Evolutionary conservation across 2,113 vertebrate genomes (phyloP).

Genomic region (Sardina pilchardus): DNA sequence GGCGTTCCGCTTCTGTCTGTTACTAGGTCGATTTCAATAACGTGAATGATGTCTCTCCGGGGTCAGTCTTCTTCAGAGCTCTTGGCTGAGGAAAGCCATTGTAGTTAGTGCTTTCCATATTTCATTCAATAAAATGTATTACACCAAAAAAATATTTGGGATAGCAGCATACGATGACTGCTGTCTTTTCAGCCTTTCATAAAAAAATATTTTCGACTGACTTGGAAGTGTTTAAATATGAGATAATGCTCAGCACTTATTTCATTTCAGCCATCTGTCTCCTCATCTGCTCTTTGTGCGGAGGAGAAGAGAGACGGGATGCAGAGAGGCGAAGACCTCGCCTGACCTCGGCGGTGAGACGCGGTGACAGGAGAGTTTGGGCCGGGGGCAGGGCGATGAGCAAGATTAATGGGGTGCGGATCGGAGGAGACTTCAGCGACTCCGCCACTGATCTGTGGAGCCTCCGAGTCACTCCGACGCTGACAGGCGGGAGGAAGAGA

Average conservation of each 20-base stretch:
- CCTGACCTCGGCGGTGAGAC: constrained; percentile 84
- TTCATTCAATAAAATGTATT: not conserved
- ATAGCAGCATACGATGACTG: not conserved
- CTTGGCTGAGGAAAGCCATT: not conserved
- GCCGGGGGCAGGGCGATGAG: constrained; percentile 74
- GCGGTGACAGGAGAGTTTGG: constrained; percentile 79
- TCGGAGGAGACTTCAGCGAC: constrained; percentile 77
- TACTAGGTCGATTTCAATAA: not conserved
- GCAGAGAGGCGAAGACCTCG: constrained; percentile 81
- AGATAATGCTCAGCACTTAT: not conserved
- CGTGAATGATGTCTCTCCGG: not conserved
- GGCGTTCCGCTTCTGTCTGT: constrained; percentile 74
- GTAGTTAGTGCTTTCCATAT: not conserved
- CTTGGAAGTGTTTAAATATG: not conserved
- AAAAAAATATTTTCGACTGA: not conserved
- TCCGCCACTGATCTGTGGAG: constrained; percentile 22
- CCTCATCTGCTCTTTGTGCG: not conserved
- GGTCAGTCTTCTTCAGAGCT: not conserved
- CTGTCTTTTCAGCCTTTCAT: not conserved
- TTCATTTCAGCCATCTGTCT: not conserved
- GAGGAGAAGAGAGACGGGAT: constrained; percentile 31
- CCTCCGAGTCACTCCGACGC: constrained; percentile 47
- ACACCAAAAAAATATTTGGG: not conserved
- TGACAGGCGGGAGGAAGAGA: constrained; percentile 65
- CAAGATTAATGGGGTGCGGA: constrained; percentile 79